Base-by-base conservation (phyloP, 2,888 invertebrate genomes). In the Parapristionchus giblindavisi region DNA sequence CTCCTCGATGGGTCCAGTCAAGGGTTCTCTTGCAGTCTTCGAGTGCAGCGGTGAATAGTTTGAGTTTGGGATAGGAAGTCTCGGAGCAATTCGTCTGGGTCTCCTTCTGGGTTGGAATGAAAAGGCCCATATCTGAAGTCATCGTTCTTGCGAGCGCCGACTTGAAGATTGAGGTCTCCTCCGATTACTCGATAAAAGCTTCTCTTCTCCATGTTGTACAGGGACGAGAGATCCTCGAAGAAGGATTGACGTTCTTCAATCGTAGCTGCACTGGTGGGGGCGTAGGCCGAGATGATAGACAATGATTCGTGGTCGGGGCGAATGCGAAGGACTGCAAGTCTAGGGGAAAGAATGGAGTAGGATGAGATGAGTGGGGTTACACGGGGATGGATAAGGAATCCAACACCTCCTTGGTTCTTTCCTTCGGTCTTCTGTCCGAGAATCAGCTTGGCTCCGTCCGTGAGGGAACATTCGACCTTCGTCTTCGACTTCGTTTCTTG, bases 401-500 rank as follows among this genome's bases (percentile, higher is more conserved):
- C 68, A 2, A 68, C 68, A 27, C 68, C 70, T 29, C 70, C 70
- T 1, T n/a, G 3, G 52, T 70, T 52, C 70, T 52, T 70, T 1
- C 24, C 54, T 6, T 8, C 6, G 2, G 43, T 17, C 21, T 65
- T 65, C 24, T 27, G n/a, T 3, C 66, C 43, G 48, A 66, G 66
- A 3, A 66, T 43, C 3, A 68, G 43, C 24, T 27, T 21, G 34
- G 48, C 5, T 48, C 68, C 68, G 17, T 48, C 4, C 21, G 43
- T 1, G 3, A 51, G 27, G 3, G 51, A 48, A 1, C 1, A 34
- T 17, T 48, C 52, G 51, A 2, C 2, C 29, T 6, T 2, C 4
- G 5, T 34, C 2, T 6, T 1, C 3, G 70, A 32, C 70, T 70
- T 70, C 1, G 54, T 70, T 27, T 70, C 70, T 34, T 70, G 70